Base-by-base conservation (phyloP, 2,797 vertebrate genomes). In the Falco cherrug region DNA sequence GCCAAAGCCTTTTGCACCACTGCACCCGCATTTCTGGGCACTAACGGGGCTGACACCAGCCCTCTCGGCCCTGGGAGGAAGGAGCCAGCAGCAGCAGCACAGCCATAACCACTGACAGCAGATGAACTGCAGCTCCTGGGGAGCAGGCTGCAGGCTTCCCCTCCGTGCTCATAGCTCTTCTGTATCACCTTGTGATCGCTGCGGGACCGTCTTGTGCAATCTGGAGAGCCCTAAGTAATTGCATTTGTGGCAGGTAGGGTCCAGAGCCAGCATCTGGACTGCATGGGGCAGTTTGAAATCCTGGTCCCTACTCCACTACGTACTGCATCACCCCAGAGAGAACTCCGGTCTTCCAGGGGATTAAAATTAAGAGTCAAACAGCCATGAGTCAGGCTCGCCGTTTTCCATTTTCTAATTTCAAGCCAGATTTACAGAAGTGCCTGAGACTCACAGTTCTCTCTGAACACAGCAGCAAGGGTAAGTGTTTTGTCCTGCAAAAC, bases 301-400 rank as follows among this genome's bases (percentile, higher is more conserved):
- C 17, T 83, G 71, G 84, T 64, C 16, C 26, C 25, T 25, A 13
- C 3, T 26, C 73, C 65, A 37, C 35, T 5, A 0, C 2, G 1
- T 50, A 33, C 65, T 87, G 50, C 47, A 51, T 67, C 65, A 31
- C 61, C 64, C 56, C 75, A 8, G 74, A 59, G 69, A 85, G 74
- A 91, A 8, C 82, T 85, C 56, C 68, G 39, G 2, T 81, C 69
- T 93, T 68, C 53, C 65, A n/a, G 57, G 35, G 59, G 37, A 71
- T 84, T 88, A 64, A 87, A 90, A 81, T 19, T 19, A 33, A 33
- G 74, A 76, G 54, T 22, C 20, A 63, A 84, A 35, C 9, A 76
- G 74, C 82, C n/a, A n/a, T 89, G 91, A 74, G 89, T 80, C 89
- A 85, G 81, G 26, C 63, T 83, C 22, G 6, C 39, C 43, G 69